A percentile compares a stretch with the other conserved stretches of the same genome.
phyloP scores from a whole-genome alignment of 1,140 invertebrate genomes.

The Dolichoris vasculosae region DNA sequence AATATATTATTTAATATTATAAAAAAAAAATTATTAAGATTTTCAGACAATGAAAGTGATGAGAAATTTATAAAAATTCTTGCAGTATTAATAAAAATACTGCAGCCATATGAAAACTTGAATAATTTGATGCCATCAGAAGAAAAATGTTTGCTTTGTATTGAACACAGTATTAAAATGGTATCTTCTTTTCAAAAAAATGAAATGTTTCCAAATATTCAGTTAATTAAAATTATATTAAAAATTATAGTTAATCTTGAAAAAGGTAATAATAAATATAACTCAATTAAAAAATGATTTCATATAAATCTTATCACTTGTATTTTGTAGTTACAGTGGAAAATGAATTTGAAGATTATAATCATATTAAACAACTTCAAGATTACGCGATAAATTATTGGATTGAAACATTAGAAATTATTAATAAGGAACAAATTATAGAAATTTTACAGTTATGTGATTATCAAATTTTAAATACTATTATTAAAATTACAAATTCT shows the following conservation, averaged over 20 bases:
- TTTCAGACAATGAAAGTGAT: conserved; percentile 41
- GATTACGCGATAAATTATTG: conserved; percentile 60
- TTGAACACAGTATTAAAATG: conserved; percentile 59
- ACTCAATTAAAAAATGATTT: background rate
- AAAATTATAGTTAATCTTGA: conserved; percentile 54
- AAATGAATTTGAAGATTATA: conserved; percentile 48
- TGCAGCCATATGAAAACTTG: conserved; percentile 55
- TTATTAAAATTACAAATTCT: conserved; percentile 37
- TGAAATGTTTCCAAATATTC: conserved; percentile 45
- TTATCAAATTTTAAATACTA: conserved; percentile 21
- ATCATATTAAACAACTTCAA: conserved; percentile 51
- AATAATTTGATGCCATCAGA: conserved; percentile 56
- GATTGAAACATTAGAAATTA: conserved; percentile 54
- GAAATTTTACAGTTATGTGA: conserved; percentile 56
- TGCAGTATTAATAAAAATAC: conserved; percentile 56
- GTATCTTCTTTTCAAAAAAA: conserved; percentile 56
- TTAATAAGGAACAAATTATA: conserved; percentile 53
- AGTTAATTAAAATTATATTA: conserved; percentile 53
- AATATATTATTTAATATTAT: conserved; percentile 55
- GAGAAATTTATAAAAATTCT: conserved; percentile 54
- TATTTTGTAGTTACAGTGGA: conserved; percentile 26
- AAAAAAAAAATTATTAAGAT: conserved; percentile 47
- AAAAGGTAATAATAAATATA: conserved; percentile 46
- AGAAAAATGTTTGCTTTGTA: conserved; percentile 52
- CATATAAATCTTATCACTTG: background rate